A percentile compares a stretch with the other conserved stretches of the same genome.
Conservation (phyloP, 2,113 vertebrate species). For the Pithys albifrons region DNA sequence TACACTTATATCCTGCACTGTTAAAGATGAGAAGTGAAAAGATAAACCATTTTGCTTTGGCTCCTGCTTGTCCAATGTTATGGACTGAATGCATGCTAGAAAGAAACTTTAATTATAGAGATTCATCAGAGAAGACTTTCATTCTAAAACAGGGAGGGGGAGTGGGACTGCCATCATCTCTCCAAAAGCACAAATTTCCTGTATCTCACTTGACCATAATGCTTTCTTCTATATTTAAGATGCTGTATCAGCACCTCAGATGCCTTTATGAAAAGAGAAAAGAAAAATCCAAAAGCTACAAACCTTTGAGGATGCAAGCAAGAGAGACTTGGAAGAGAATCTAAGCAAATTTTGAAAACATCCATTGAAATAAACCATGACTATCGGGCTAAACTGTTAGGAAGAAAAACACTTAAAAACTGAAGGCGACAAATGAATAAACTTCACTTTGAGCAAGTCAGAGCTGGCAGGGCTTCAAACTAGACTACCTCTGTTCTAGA, state of each 20-base stretch:
- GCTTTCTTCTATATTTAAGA: slow-evolving; percentile 28
- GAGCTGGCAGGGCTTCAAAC: slow-evolving; percentile 61
- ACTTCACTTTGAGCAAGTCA: slow-evolving; percentile 28
- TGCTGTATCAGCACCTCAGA: slow-evolving; percentile 41
- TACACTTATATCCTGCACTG: not conserved
- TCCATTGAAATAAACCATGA: slow-evolving; percentile 26
- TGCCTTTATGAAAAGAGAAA: slow-evolving; percentile 8
- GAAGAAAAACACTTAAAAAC: slow-evolving; percentile 41
- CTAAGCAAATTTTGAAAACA: slow-evolving; percentile 54
- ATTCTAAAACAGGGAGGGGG: not conserved
- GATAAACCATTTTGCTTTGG: not conserved
- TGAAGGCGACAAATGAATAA: slow-evolving; percentile 36
- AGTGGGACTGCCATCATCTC: not conserved
- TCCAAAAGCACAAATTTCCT: not conserved
- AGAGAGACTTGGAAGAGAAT: slow-evolving; percentile 41
- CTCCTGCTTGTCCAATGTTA: not conserved
- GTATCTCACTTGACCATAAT: slow-evolving; percentile 11
- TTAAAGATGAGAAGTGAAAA: not conserved
- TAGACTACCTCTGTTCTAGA: not conserved
- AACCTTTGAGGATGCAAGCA: slow-evolving; percentile 38
- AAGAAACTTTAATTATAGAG: slow-evolving; percentile 26
- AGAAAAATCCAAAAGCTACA: slow-evolving; percentile 22
- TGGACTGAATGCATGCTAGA: not conserved
- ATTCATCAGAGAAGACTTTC: not conserved
- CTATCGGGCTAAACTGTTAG: slow-evolving; percentile 29